Evolutionary conservation across 1,140 invertebrate genomes (phyloP), one percentile per base, ranked within the genome.

Genomic region (Tachypleus tridentatus): DNA sequence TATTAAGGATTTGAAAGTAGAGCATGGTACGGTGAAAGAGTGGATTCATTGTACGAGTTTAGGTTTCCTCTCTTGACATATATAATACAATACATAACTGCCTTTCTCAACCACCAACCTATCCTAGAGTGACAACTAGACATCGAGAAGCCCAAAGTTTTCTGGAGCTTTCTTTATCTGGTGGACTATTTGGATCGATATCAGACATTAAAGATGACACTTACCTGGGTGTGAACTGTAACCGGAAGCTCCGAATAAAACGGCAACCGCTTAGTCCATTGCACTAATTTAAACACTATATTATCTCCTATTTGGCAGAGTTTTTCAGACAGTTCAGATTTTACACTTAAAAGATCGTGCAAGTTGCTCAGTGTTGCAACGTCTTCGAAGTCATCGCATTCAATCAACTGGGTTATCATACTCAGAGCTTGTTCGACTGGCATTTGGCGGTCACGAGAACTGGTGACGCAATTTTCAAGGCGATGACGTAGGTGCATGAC

Each of bases 181-280:
- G 29, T 29, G 29, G 29, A 1, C 29, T 29, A 29, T 29, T 29
- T 29, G 29, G 29, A 29, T 29, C 29, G 29, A 29, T 29, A 29
- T 29, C 29, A 29, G 29, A 29, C 29, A 29, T 29, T 29, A 29
- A 29, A 29, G 29, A 29, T 29, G 58, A 48, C 8, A 70, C 64
- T 53, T 63, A 73, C 72, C 69, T 73, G 67, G 8, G 75, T 74
- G 61, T 75, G 77, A 48, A 82, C 88, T 79, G 95, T 89, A 67
- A 96, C 89, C 49, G 93, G 92, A 69, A 97, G 85, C 78, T 97
- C 93, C 75, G 88, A 81, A 76, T 97, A 97, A 79, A 98, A 98
- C 51, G 95, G 95, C 76, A 98, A 80, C 77, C 93, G 85, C 79
- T 96, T 96, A 71, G 94, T 97, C 95, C 95, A 98, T 78, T 96